Conservation (phyloP, 1,140 invertebrate genomes). For the Macrobrachium rosenbergii region DNA sequence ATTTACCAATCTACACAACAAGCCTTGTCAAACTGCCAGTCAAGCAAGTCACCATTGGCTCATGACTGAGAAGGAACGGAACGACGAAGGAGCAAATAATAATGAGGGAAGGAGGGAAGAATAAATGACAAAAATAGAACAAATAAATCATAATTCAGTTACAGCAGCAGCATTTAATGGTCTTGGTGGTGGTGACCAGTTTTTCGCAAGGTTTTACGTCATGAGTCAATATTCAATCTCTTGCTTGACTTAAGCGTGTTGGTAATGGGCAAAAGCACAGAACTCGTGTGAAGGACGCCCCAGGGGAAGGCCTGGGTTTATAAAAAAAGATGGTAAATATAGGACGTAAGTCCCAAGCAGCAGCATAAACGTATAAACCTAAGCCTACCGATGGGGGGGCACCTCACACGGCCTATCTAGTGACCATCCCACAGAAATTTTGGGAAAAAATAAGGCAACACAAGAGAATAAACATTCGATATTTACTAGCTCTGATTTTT, state of each 20-base stretch:
- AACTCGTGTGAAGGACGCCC: no score
- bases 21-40: conserved; percentile 42
- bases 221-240: no score
- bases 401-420: conserved; percentile 22
- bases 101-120: conserved; percentile 27
- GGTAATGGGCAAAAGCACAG: no score
- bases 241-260: no score
- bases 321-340: no score
- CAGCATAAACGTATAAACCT: neutral
- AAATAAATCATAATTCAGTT: neutral
- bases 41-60: conserved; percentile 25
- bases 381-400: neutral
- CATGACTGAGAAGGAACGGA: conserved; percentile 10
- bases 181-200: neutral
- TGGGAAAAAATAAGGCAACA: conserved; percentile 52
- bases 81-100: neutral
- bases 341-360: neutral
- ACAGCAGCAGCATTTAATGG: conserved; percentile 41
- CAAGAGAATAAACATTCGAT: conserved; percentile 48
- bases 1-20: conserved; percentile 63
- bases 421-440: conserved; percentile 29
- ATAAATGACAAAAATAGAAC: conserved; percentile 28
- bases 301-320: no score
- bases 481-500: conserved; percentile 8
- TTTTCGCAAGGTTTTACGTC: no score